Percentiles rank a stretch among this genome's conserved stretches.
phyloP scores from a whole-genome alignment of 2,888 invertebrate species.

The Papilio elwesi region DNA sequence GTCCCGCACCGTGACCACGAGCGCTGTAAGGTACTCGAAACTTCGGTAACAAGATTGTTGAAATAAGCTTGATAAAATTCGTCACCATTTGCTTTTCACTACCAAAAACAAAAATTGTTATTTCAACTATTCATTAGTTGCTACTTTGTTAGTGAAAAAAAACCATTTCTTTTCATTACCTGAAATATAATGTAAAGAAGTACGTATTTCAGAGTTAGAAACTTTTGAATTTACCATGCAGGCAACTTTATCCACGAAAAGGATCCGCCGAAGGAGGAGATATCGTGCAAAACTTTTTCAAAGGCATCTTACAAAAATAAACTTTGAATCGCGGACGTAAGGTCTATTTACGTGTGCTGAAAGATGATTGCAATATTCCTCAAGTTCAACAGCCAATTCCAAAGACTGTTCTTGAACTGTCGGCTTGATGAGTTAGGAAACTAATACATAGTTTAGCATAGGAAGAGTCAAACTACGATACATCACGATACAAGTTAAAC shows the following conservation, averaged over 20 bases:
- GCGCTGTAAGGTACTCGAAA: no score
- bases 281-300: background rate
- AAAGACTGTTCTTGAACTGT: background rate
- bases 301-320: background rate
- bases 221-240: background rate
- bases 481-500: no score
- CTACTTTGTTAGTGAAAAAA: no score
- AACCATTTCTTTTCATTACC: no score
- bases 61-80: no score
- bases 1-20: no score
- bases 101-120: no score
- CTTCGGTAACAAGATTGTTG: no score
- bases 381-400: background rate
- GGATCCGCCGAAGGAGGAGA: background rate
- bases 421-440: background rate
- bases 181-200: background rate
- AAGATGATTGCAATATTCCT: background rate
- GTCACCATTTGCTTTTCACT: no score
- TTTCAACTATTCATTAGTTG: no score
- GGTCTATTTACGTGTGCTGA: background rate
- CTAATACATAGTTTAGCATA: background rate
- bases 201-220: background rate
- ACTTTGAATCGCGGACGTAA: background rate
- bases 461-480: background rate
- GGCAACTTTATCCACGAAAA: background rate